A percentile compares a stretch with the other conserved stretches of the same genome.
Conservation (phyloP, 2,888 invertebrate genomes). For the Epinotia demarniana region DNA sequence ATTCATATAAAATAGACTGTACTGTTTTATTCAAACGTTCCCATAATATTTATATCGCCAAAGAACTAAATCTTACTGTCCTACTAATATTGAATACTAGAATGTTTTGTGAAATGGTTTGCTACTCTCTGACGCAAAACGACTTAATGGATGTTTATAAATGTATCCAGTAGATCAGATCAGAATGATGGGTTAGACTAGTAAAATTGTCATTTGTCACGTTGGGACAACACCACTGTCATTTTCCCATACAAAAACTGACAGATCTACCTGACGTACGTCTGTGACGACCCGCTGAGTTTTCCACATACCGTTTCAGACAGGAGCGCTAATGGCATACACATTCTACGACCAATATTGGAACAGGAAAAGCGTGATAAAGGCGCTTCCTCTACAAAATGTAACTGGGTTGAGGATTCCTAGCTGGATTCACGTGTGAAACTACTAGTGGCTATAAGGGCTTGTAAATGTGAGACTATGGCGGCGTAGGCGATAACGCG, state of each 20-base stretch:
- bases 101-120: no score
- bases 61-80: neutral
- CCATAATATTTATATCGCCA: neutral
- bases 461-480: slow-evolving; percentile 26
- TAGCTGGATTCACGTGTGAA: slow-evolving; percentile 33
- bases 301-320: neutral
- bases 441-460: slow-evolving; percentile 26
- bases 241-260: no score
- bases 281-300: neutral
- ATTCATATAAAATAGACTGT: neutral
- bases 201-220: neutral
- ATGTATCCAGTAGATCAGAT: neutral
- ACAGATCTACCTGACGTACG: no score
- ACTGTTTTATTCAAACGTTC: no score
- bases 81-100: no score
- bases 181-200: neutral
- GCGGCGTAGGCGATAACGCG: slow-evolving; percentile 34
- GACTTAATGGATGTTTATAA: neutral
- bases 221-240: no score
- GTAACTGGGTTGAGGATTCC: slow-evolving; percentile 26
- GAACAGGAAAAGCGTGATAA: slow-evolving; percentile 16
- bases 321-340: slow-evolving; percentile 2
- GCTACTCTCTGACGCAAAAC: neutral
- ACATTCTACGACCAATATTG: slow-evolving; percentile 5
- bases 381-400: slow-evolving; percentile 26